Evolutionary conservation across 2,113 vertebrate genomes (phyloP).

Genomic region (Damaliscus lunatus): DNA sequence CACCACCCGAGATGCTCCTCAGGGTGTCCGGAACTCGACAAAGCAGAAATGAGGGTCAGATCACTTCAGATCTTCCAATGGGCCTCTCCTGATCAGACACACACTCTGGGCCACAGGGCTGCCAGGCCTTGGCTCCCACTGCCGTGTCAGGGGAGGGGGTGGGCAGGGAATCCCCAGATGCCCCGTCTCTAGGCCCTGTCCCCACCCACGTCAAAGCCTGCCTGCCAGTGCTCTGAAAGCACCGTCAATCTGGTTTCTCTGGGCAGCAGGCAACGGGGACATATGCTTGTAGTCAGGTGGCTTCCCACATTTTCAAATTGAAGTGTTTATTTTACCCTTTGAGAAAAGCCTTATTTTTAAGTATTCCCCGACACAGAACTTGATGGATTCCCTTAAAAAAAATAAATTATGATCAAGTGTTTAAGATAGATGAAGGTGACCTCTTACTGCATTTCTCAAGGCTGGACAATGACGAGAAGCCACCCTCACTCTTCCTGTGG

Average conservation of each 20-base stretch:
- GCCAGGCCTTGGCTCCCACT: neutral
- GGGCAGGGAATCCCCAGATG: neutral
- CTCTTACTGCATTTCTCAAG: conserved; percentile 31
- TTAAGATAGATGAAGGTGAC: neutral
- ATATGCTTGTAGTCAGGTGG: neutral
- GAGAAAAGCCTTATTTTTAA: conserved; percentile 64
- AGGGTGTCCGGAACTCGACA: neutral
- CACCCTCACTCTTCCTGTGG: neutral
- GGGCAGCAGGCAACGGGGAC: neutral
- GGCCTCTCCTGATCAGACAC: neutral
- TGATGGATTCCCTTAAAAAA: conserved; percentile 25
- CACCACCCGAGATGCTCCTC: neutral
- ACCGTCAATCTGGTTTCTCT: conserved; percentile 1
- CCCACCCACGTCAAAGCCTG: neutral
- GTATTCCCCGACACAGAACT: conserved; percentile 24
- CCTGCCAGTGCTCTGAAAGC: conserved; percentile 30
- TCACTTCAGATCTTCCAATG: neutral
- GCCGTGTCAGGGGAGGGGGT: neutral
- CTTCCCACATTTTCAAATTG: neutral
- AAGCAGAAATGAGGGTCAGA: neutral
- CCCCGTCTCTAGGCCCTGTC: neutral
- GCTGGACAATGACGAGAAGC: neutral
- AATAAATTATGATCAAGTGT: conserved; percentile 46
- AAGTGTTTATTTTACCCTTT: conserved; percentile 64
- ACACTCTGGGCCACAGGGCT: neutral